phyloP scores from a whole-genome alignment of 2,797 vertebrate species.

The Toxotes lorentzi region DNA sequence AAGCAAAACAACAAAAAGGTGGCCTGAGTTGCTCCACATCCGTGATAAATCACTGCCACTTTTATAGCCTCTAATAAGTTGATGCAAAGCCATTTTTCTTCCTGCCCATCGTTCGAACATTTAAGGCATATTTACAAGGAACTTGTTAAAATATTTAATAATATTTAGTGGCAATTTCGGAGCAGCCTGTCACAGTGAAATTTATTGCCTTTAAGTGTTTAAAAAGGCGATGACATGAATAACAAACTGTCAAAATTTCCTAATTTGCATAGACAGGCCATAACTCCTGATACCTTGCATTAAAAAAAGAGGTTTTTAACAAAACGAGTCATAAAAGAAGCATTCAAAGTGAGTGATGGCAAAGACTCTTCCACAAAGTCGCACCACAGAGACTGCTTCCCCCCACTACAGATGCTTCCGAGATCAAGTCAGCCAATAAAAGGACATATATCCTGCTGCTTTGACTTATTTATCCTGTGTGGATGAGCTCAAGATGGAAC shows the following conservation, averaged over 20 bases:
- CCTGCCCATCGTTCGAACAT: constrained; percentile 89
- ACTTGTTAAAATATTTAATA: constrained; percentile 94
- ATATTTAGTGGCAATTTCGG: constrained; percentile 92
- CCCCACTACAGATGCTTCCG: constrained; percentile 83
- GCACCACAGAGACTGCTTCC: constrained; percentile 76
- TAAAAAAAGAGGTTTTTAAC: constrained; percentile 90
- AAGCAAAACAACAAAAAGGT: constrained; percentile 80
- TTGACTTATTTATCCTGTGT: constrained; percentile 88
- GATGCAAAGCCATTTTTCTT: constrained; percentile 91
- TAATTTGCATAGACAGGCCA: constrained; percentile 90
- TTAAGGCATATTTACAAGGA: constrained; percentile 92
- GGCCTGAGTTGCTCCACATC: constrained; percentile 83
- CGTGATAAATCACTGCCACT: constrained; percentile 85
- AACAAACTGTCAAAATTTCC: constrained; percentile 90
- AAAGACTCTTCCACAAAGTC: constrained; percentile 85
- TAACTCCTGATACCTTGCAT: constrained; percentile 90
- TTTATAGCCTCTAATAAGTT: constrained; percentile 92
- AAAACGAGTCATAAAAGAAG: constrained; percentile 90
- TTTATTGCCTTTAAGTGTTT: constrained; percentile 91
- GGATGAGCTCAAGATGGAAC: constrained; percentile 89
- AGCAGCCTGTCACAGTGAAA: constrained; percentile 83
- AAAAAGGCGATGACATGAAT: constrained; percentile 91
- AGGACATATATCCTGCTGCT: constrained; percentile 88
- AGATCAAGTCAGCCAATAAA: constrained; percentile 90
- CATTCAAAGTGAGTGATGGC: constrained; percentile 87